Base-by-base conservation (phyloP, 2,888 invertebrate species). In the Dicyrtomina minuta region DNA sequence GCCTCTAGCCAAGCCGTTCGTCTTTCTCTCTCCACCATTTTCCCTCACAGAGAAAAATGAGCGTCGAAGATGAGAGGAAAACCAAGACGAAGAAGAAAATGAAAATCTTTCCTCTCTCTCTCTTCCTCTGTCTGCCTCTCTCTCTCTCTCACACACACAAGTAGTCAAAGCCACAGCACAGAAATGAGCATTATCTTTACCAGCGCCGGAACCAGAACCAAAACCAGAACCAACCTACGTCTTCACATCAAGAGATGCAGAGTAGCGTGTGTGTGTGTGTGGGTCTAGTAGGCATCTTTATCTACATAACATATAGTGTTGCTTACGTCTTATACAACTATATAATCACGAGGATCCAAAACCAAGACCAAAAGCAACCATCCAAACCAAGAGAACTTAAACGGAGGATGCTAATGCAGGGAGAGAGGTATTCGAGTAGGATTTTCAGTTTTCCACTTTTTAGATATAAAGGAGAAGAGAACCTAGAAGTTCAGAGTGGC, bases 401-500 rank as follows among this genome's bases (percentile, higher is more conserved):
- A 17, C 22, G 51, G 51, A 17, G 51, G 51, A 51, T 15, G 51
- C 17, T 15, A 24, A 51, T 51, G 17, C 46, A 46, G 46, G 13
- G 17, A 51, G 10, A 51, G 20, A 51, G 10, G 22, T 10, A 20
- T 12, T 22, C 51, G 51, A 51, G 51, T 17, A 51, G 51, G 51
- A 51, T 51, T 51, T 51, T 24, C 51, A 51, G 51, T 51, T 51
- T 51, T 17, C 22, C 17, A 22, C 33, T 33, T 33, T 53, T 22
- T 53, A 6, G 22, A 53, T 53, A 26, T 22, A 20, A 41, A 59
- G 39, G 22, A 59, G 41, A 51, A 41, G 59, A 59, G 59, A 59
- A 41, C 20, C 41, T 59, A n/a, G 6, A 59, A 59, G 59, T 59
- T 59, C n/a, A 58, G 41, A 59, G 59, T 59, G 20, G 41, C 41